Evolutionary conservation across 1,140 invertebrate genomes (phyloP).

Genomic region (Rhizoglyphus robini): DNA sequence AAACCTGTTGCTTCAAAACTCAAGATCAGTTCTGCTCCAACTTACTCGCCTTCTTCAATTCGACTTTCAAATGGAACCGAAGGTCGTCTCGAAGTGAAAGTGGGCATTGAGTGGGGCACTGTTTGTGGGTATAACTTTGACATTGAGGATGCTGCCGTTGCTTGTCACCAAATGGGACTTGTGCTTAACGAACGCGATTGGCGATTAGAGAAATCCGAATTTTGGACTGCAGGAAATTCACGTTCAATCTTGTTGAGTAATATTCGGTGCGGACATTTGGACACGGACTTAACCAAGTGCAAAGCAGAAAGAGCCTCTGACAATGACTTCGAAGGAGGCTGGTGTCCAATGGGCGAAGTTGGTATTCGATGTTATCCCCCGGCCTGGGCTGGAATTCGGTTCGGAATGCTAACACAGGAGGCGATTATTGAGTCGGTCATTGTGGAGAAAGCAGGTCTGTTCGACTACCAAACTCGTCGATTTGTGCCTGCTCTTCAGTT

Average conservation of each 20-base stretch:
- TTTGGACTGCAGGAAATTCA: constrained; percentile 8
- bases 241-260: constrained; percentile 46
- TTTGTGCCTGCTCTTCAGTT: constrained; percentile 88
- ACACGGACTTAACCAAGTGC: constrained; percentile 80
- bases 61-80: constrained; percentile 28
- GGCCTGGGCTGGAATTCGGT: constrained; percentile 78
- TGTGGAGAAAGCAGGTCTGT: constrained; percentile 77
- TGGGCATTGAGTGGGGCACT: constrained; percentile 77
- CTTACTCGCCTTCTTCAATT: constrained; percentile 13
- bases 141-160: constrained; percentile 73
- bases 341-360: constrained; percentile 66
- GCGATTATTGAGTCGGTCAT: constrained; percentile 73
- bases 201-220: constrained; percentile 49
- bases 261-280: constrained; percentile 75
- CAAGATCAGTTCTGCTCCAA: background rate
- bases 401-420: constrained; percentile 70
- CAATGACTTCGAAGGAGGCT: constrained; percentile 63
- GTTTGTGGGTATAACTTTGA: constrained; percentile 95
- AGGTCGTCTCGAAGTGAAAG: constrained; percentile 46
- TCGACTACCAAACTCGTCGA: constrained; percentile 76
- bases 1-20: background rate
- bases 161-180: constrained; percentile 86
- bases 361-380: constrained; percentile 73
- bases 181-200: constrained; percentile 85
- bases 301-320: constrained; percentile 49